phyloP scores from a whole-genome alignment of 2,888 invertebrate species.

The Leptinotarsa rubiginosa region DNA sequence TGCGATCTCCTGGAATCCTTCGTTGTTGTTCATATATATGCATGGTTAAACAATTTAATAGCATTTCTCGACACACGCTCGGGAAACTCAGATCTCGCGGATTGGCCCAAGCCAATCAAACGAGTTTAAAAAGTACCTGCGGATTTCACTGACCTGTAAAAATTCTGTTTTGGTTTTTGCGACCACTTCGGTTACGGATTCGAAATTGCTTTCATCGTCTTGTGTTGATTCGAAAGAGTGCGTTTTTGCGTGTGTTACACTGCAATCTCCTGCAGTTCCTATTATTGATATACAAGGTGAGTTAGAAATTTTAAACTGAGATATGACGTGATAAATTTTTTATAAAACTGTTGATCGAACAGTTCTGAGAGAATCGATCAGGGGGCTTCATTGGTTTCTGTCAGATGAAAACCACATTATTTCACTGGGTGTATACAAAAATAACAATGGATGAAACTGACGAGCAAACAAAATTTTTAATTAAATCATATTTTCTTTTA shows the following conservation, averaged over 20 bases:
- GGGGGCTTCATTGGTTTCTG: no score
- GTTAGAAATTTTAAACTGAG: background rate
- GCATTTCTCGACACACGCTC: constrained; percentile 19
- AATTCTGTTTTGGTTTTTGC: constrained; percentile 21
- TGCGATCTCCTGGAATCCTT: constrained; percentile 13
- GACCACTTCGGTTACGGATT: constrained; percentile 4
- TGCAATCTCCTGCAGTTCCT: background rate
- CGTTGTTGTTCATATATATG: constrained; percentile 16
- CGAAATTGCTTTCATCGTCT: constrained; percentile 9
- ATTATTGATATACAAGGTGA: background rate
- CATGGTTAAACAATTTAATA: constrained; percentile 13
- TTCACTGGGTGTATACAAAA: no score
- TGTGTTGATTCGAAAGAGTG: background rate
- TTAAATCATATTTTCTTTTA: no score
- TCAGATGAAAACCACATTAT: no score
- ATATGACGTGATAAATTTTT: no score
- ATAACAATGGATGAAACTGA: no score
- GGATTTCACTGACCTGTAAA: constrained; percentile 26
- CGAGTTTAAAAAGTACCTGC: constrained; percentile 18
- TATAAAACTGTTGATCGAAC: no score
- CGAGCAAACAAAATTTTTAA: no score
- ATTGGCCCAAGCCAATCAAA: constrained; percentile 2
- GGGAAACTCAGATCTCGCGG: constrained; percentile 12
- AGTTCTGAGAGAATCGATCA: no score
- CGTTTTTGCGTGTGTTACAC: constrained; percentile 6